Evolutionary conservation across 2,113 vertebrate species (phyloP).

Genomic region (Mellivora capensis): DNA sequence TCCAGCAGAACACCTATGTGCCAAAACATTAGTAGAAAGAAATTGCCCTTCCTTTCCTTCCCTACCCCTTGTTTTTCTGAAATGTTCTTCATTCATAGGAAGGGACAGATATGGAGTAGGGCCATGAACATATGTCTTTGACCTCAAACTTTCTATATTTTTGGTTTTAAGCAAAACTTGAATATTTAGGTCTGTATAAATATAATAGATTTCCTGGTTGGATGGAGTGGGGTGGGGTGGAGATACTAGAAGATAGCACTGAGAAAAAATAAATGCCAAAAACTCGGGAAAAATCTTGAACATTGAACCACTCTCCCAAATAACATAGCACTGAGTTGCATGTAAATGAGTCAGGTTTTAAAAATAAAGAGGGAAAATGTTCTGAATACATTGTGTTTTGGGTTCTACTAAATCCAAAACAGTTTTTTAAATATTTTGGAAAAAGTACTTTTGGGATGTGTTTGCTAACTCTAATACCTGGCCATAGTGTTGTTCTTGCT

Average conservation of each 20-base stretch:
- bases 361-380: not conserved
- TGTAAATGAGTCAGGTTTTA: conserved; percentile 19
- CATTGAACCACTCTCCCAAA: not conserved
- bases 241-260: not conserved
- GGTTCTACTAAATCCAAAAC: not conserved
- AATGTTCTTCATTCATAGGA: not conserved
- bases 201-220: not conserved
- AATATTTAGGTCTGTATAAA: not conserved
- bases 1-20: not conserved
- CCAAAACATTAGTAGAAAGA: not conserved
- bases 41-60: not conserved
- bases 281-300: not conserved
- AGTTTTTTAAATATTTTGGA: not conserved
- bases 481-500: not conserved
- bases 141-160: not conserved
- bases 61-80: not conserved
- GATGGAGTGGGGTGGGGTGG: not conserved
- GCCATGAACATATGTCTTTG: not conserved
- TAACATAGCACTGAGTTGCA: not conserved
- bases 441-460: not conserved
- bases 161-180: not conserved
- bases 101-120: not conserved
- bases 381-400: not conserved
- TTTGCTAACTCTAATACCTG: not conserved
- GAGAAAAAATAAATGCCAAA: not conserved